phyloP scores from a whole-genome alignment of 2,888 invertebrate species.

The Brenthis hecate region DNA sequence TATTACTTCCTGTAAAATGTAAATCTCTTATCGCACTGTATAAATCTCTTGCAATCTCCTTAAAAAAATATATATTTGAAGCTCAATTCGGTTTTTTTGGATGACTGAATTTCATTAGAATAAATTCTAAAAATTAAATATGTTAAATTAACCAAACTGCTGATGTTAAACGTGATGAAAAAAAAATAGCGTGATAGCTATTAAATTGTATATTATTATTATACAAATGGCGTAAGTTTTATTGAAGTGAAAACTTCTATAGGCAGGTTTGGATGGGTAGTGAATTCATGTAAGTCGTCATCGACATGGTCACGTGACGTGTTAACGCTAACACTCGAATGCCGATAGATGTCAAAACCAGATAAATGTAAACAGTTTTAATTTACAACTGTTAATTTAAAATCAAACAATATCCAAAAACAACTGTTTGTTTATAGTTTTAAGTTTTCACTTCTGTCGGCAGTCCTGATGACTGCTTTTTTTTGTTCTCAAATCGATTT shows the following conservation, averaged over 20 bases:
- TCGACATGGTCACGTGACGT: too few relatives aligned
- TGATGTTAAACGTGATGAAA: neutral
- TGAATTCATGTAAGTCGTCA: too few relatives aligned
- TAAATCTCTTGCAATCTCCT: constrained; percentile 11
- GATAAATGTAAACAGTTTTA: too few relatives aligned
- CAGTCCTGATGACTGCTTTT: neutral
- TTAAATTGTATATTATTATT: neutral
- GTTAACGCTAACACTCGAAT: too few relatives aligned
- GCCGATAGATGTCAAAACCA: too few relatives aligned
- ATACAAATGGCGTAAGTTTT: neutral
- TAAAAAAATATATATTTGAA: neutral
- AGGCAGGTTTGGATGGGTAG: too few relatives aligned
- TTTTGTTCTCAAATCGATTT: constrained; percentile 16
- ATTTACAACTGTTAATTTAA: too few relatives aligned
- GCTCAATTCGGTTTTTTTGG: neutral
- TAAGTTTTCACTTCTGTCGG: too few relatives aligned
- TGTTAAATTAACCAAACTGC: neutral
- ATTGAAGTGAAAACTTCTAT: too few relatives aligned
- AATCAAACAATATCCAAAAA: too few relatives aligned
- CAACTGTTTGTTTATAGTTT: too few relatives aligned
- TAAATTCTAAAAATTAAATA: too few relatives aligned
- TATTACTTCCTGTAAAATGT: neutral
- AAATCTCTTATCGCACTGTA: neutral
- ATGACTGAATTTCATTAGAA: neutral
- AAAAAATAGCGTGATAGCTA: constrained; percentile 26